Base-by-base conservation (phyloP, 2,888 invertebrate species). In the Pemphredon lugubris region DNA sequence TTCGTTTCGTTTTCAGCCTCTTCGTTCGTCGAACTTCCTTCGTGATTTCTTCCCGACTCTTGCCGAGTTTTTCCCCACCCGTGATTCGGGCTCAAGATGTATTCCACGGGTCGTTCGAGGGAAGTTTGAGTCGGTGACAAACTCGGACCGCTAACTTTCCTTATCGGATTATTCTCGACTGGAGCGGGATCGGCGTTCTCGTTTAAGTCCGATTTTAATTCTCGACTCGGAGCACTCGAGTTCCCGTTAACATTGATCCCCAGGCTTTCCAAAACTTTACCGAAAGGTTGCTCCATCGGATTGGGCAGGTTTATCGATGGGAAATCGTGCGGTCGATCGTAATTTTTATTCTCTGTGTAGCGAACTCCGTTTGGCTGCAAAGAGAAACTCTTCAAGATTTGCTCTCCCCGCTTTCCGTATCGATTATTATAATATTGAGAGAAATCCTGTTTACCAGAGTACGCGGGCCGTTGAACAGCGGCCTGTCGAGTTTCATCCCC, bases 221-320 rank as follows among this genome's bases (percentile, higher is more conserved):
- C 34, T n/a, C n/a, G 13, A 39, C 34, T 40, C 4, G 7, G n/a
- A 16, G 30, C 32, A 3, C 26, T 58, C 13, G 54, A 13, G 0
- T 47, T 55, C 0, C 3, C 37, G 16, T 57, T 53, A 0, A 69
- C 39, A 2, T 54, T 61, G 9, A 75, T 75, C 0, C 75, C 75
- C 2, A 75, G 21, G 1, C 48, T 53, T 21, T 69, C 45, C 1
- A 75, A 20, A 1, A 75, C 44, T n/a, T 75, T 69, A 2, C 75
- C 73, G 1, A 73, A 7, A 1, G 75, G 75, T 2, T 69, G 69
- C 1, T 73, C 47, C 57, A 74, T 74, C 5, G 68, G 55, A 9
- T 45, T 72, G 1, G 42, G 20, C 6, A 39, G 1, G 0, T 16
- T 55, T 16, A 26, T 0, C 6, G 47, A 1, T 0, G 65, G 47